Evolutionary conservation across 2,797 vertebrate genomes (phyloP).

Genomic region (Chaenodraco wilsoni): DNA sequence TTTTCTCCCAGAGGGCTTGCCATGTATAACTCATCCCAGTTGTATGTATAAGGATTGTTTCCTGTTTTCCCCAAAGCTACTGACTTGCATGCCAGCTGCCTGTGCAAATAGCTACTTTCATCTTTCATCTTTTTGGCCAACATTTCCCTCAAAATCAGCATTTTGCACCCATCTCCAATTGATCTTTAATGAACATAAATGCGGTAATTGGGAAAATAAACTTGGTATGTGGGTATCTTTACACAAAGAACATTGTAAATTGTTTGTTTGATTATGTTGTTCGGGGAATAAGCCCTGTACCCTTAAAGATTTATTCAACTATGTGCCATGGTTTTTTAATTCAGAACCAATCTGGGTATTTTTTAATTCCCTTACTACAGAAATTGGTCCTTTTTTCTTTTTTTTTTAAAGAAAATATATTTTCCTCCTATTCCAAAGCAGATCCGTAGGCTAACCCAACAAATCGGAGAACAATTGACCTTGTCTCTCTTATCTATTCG

Average conservation of each 20-base stretch:
- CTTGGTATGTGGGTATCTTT: constrained; percentile 39
- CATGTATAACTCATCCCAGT: constrained; percentile 86
- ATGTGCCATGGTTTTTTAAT: constrained; percentile 36
- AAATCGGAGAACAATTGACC: constrained; percentile 76
- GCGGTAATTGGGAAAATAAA: constrained; percentile 48
- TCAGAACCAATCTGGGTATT: constrained; percentile 23
- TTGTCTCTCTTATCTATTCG: constrained; percentile 83
- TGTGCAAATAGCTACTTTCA: constrained; percentile 83
- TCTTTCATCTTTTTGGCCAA: constrained; percentile 80
- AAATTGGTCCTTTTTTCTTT: too few species aligned
- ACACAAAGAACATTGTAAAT: constrained; percentile 31
- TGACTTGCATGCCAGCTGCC: constrained; percentile 85
- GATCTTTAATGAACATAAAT: constrained; percentile 66
- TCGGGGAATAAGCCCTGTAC: constrained; percentile 32
- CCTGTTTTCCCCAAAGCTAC: constrained; percentile 75
- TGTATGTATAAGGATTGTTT: constrained; percentile 87
- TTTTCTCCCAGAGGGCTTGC: constrained; percentile 85
- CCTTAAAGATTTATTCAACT: constrained; percentile 18
- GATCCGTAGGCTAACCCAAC: constrained; percentile 51
- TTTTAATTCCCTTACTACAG: constrained; percentile 1
- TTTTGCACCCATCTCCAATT: constrained; percentile 80
- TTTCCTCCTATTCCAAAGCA: not conserved
- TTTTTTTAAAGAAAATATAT: too few species aligned
- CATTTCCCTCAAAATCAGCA: constrained; percentile 81
- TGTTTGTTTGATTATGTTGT: constrained; percentile 31